Conservation (phyloP, 1,140 invertebrate species). For the Globodera ellingtonae region DNA sequence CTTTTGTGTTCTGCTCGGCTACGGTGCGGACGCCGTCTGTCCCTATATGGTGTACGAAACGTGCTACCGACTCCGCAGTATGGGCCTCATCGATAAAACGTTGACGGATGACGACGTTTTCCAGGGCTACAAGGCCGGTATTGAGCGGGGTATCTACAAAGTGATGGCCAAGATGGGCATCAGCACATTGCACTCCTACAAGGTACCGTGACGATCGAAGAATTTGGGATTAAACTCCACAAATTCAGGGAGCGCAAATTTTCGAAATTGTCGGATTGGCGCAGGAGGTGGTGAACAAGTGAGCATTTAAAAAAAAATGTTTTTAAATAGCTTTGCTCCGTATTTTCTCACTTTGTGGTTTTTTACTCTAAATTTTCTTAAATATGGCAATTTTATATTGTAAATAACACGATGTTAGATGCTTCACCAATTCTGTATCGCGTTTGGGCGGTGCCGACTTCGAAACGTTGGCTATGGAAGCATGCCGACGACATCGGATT, state of each 20-base stretch:
- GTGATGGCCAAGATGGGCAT: slow-evolving; percentile 99
- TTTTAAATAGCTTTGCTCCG: neutral
- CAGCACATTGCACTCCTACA: slow-evolving; percentile 97
- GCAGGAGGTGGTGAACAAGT: slow-evolving; percentile 81
- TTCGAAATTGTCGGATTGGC: slow-evolving; percentile 95
- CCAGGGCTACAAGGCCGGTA: slow-evolving; percentile 65
- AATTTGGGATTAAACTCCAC: neutral
- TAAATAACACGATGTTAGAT: neutral
- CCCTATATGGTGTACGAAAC: slow-evolving; percentile 92
- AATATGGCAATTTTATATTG: too few species aligned
- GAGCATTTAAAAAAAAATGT: neutral
- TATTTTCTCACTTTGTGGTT: neutral
- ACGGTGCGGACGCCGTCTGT: slow-evolving; percentile 94
- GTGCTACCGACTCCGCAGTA: slow-evolving; percentile 68
- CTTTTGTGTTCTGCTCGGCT: slow-evolving; percentile 90
- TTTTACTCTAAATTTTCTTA: too few species aligned
- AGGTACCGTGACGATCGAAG: slow-evolving; percentile 66
- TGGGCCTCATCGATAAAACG: slow-evolving; percentile 77
- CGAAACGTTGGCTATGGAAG: slow-evolving; percentile 84
- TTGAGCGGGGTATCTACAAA: slow-evolving; percentile 69
- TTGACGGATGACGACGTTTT: slow-evolving; percentile 75
- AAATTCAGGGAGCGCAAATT: slow-evolving; percentile 83
- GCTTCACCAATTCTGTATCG: slow-evolving; percentile 91
- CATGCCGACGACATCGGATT: slow-evolving; percentile 79
- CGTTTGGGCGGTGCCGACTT: slow-evolving; percentile 90